Conservation (phyloP, 2,797 vertebrate genomes). For the Acanthurus leucopareius region DNA sequence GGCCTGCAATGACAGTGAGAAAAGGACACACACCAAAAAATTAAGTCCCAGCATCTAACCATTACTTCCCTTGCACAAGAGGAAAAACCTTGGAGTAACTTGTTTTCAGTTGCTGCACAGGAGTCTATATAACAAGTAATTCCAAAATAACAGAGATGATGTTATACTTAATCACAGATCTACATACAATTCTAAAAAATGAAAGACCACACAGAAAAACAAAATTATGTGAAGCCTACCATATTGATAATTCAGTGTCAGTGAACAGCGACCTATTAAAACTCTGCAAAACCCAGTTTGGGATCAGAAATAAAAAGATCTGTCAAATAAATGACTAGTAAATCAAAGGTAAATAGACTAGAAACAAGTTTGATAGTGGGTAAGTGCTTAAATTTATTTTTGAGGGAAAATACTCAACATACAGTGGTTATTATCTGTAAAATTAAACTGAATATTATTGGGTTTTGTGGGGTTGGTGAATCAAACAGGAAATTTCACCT, state of each 20-base stretch:
- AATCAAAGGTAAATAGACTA: not conserved
- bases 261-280: not conserved
- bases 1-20: conserved; percentile 82
- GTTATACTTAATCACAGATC: not conserved
- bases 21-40: conserved; percentile 16
- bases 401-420: not conserved
- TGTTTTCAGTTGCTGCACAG: not conserved
- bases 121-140: not conserved
- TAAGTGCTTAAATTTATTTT: not conserved
- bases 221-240: not conserved
- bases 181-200: not conserved
- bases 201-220: not conserved
- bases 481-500: not conserved
- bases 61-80: not conserved
- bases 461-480: not conserved
- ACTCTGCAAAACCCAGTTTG: not conserved
- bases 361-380: not conserved
- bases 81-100: not conserved
- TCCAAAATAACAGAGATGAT: not conserved
- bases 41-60: not conserved
- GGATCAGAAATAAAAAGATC: not conserved
- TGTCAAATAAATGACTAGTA: not conserved
- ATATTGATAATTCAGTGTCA: not conserved
- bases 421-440: not conserved
- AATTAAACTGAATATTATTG: not conserved